Base-by-base conservation (phyloP, 2,113 vertebrate genomes). In the Brachyhypopomus gauderio region DNA sequence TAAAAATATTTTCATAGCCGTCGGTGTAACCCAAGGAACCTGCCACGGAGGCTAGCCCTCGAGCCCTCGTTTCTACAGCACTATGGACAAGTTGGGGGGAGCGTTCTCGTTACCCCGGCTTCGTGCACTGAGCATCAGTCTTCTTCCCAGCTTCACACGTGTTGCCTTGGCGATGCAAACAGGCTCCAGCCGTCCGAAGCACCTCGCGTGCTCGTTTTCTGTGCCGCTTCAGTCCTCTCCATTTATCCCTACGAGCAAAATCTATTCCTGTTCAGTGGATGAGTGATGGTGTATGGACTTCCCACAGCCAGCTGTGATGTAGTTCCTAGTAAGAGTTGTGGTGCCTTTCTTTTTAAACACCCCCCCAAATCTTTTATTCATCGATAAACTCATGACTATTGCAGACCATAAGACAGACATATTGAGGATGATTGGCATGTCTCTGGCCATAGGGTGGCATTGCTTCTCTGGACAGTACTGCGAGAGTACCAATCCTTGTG, bases 281-380 rank as follows among this genome's bases (percentile, higher is more conserved):
- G 14, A 64, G 58, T 71, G 23, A 72, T 55, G 45, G 17, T 3
- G 38, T 78, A 63, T 67, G 45, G 73, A 80, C 60, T 66, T 75
- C 72, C 48, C 76, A 45, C 67, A 36, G 81, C 70, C 77, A 62
- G 82, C 36, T 59, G 79, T 89, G 82, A 78, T 75, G 74, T 80
- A 36, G 25, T 56, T 85, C 80, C 86, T 72, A 80, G 86, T 63
- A 71, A 75, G 79, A 69, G 72, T 89, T 88, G 89, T 91, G 91
- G 89, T 92, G 91, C 92, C 92, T 93, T 52, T 93, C 88, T 74
- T 85, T 88, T 59, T 90, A 81, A 85, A 87, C 20, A 11, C 12
- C 41, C 41, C 41, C 5, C 41, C 58, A 30, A 30, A 45, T 23
- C 25, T 22, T 75, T 81, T 30, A 36, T 70, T 70, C 36, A 22